Evolutionary conservation across 1,140 invertebrate genomes (phyloP).

Genomic region (Drosophila melanogaster): DNA sequence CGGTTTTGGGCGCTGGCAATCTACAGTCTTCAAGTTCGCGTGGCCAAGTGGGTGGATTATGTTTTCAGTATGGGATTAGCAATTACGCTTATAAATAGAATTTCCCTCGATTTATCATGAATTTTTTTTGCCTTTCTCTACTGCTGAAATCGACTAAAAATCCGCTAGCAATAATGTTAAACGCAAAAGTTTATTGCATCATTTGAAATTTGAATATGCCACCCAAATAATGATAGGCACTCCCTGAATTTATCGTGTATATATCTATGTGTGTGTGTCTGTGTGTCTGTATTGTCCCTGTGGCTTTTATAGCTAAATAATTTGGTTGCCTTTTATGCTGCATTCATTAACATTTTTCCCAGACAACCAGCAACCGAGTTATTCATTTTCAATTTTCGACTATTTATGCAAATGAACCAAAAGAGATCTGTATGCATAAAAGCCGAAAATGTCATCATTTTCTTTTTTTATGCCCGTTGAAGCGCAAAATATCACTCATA

Average conservation of each 20-base stretch:
- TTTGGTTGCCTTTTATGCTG: constrained; percentile 66
- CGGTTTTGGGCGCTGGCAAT: constrained; percentile 37
- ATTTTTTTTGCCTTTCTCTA: constrained; percentile 37
- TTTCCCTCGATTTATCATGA: constrained; percentile 70
- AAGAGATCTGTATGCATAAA: constrained; percentile 69
- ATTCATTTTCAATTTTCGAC: constrained; percentile 82
- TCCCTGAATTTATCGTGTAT: constrained; percentile 19
- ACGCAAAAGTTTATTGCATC: constrained; percentile 65
- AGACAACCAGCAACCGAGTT: constrained; percentile 44
- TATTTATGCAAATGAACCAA: constrained; percentile 74
- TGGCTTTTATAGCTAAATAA: constrained; percentile 65
- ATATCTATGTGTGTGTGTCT: neutral
- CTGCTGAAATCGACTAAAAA: constrained; percentile 42
- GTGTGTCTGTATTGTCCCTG: constrained; percentile 18
- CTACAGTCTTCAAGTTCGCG: constrained; percentile 44
- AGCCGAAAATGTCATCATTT: constrained; percentile 74
- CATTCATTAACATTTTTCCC: constrained; percentile 64
- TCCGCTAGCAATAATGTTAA: constrained; percentile 31
- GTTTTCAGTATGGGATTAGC: constrained; percentile 82
- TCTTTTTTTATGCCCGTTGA: constrained; percentile 48
- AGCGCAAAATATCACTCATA: constrained; percentile 80
- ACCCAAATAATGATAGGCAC: constrained; percentile 52
- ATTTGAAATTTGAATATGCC: constrained; percentile 66
- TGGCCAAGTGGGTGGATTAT: constrained; percentile 80
- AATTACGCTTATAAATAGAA: constrained; percentile 83